These are phyloP conservation scores for Apodemus sylvaticus DNA, from an alignment of 2,113 vertebrate genomes.

Conservation along the genomic window DNA sequence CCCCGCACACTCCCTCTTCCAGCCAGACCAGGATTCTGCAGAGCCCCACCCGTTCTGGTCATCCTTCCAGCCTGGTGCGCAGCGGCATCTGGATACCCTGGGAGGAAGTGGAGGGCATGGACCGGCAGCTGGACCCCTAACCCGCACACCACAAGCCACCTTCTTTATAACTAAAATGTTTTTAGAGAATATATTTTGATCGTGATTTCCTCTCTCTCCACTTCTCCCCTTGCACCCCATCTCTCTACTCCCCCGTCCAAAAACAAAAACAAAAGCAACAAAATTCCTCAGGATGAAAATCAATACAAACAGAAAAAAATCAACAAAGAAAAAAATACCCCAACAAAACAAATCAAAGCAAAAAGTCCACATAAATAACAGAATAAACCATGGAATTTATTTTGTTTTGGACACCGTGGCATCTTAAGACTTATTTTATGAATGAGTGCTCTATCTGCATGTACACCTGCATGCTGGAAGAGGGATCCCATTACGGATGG, in stretches of 20 bases:
- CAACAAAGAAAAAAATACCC: too few relatives aligned
- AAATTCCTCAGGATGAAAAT: background rate
- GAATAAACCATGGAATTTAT: background rate
- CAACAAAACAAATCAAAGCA: background rate
- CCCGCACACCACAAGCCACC: background rate
- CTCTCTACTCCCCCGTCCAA: background rate
- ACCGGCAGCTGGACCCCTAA: too few relatives aligned
- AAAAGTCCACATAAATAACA: background rate
- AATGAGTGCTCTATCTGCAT: too few relatives aligned
- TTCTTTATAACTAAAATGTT: background rate
- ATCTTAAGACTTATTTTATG: background rate
- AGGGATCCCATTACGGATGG: too few relatives aligned
- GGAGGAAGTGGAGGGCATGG: too few relatives aligned
- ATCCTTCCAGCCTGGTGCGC: too few relatives aligned
- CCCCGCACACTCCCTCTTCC: too few relatives aligned
- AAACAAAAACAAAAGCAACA: background rate
- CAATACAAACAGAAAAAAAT: background rate
- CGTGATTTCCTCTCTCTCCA: background rate
- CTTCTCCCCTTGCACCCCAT: background rate
- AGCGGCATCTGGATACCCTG: too few relatives aligned
- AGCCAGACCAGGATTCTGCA: too few relatives aligned
- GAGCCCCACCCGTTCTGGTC: too few relatives aligned
- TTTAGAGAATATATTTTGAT: background rate
- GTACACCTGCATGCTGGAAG: too few relatives aligned
- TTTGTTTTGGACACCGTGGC: background rate